Percentiles rank a stretch among this genome's conserved stretches.
Evolutionary conservation across 2,888 invertebrate species (phyloP).

Genomic region (Chloroclystis v-ata): DNA sequence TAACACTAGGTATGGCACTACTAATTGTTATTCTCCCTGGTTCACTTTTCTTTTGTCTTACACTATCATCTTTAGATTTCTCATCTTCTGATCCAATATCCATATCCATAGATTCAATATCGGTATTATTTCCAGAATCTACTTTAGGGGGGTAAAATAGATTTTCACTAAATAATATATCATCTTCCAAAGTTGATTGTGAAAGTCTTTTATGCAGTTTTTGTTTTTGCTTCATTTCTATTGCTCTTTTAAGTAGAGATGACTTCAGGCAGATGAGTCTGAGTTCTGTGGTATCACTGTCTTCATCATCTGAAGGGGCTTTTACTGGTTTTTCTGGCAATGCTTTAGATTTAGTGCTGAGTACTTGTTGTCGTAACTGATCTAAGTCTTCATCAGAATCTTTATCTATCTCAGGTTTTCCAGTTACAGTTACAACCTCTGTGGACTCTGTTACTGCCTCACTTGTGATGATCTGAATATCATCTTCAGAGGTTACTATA

Average conservation of each 20-base stretch:
- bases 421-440: conserved; percentile 7
- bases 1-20: conserved; percentile 18
- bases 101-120: conserved; percentile 74
- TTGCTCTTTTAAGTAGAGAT: conserved; percentile 81
- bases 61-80: conserved; percentile 46
- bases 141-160: conserved; percentile 33
- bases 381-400: conserved; percentile 73
- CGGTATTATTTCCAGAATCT: conserved; percentile 61
- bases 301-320: conserved; percentile 67
- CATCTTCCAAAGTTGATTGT: conserved; percentile 53
- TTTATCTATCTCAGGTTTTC: conserved; percentile 32
- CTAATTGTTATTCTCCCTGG: conserved; percentile 18
- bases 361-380: conserved; percentile 61
- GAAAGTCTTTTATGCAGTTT: conserved; percentile 59
- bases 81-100: conserved; percentile 72
- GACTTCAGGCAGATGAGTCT: conserved; percentile 82
- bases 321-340: conserved; percentile 26
- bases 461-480: conserved; percentile 15
- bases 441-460: conserved; percentile 15
- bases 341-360: conserved; percentile 62
- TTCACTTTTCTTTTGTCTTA: conserved; percentile 19
- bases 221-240: conserved; percentile 74
- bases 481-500: conserved; percentile 25
- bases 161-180: conserved; percentile 39
- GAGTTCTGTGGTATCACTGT: conserved; percentile 80